A percentile compares a stretch with the other conserved stretches of the same genome.
Evolutionary conservation across 2,797 vertebrate species (phyloP).

Genomic region (Trachurus trachurus): DNA sequence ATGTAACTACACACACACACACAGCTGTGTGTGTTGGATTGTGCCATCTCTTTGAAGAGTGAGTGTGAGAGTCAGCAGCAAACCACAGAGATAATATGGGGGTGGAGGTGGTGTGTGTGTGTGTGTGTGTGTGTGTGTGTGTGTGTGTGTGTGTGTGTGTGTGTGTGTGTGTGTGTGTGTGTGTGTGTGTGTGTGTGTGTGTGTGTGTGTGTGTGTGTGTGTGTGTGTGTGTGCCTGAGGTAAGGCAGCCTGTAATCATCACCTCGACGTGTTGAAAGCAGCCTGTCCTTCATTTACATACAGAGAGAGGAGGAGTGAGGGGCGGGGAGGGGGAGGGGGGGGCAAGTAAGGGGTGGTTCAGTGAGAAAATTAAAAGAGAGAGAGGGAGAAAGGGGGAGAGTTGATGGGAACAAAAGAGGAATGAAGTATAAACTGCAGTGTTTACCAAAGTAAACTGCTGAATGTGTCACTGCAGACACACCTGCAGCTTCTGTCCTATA

Average conservation of each 20-base stretch:
- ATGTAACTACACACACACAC: conserved; percentile 45
- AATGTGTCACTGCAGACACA: conserved; percentile 36
- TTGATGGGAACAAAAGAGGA: conserved; percentile 47
- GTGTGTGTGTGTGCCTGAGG: conserved; percentile 60
- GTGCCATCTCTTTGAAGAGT: conserved; percentile 61
- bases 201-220: conserved; percentile 47
- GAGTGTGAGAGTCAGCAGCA: conserved; percentile 62
- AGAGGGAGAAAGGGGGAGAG: neutral
- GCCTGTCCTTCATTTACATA: conserved; percentile 72
- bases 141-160: conserved; percentile 35
- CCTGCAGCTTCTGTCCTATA: conserved; percentile 41
- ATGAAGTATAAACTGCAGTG: conserved; percentile 49
- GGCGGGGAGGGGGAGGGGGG: neutral
- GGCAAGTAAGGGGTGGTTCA: conserved; percentile 11
- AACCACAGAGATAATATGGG: conserved; percentile 59
- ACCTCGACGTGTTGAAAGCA: conserved; percentile 70
- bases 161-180: conserved; percentile 29
- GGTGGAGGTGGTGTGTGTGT: conserved; percentile 37
- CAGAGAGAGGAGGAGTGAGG: neutral
- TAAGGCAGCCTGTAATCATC: conserved; percentile 75
- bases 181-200: conserved; percentile 28
- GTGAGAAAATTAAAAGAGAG: conserved; percentile 48
- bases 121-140: conserved; percentile 16
- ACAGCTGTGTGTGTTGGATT: conserved; percentile 19
- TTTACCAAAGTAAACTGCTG: conserved; percentile 63